Conservation (phyloP, 2,113 vertebrate species). For the Tretioscincus oriximinensis region DNA sequence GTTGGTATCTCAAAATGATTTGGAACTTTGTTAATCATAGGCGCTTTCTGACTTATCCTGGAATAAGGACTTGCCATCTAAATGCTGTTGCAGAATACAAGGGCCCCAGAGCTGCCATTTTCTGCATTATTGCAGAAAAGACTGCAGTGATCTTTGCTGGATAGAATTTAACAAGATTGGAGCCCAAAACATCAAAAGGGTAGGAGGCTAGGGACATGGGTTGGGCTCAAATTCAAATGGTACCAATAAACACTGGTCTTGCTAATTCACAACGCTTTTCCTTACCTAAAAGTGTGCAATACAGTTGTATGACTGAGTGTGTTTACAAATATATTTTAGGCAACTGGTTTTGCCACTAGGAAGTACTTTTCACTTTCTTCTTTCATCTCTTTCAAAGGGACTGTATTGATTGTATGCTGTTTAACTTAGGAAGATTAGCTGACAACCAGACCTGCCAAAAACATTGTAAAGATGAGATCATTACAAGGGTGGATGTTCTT, state of each 20-base stretch:
- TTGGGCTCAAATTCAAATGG: no score
- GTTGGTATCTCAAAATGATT: neutral
- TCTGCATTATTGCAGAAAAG: no score
- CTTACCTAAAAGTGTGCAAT: neutral
- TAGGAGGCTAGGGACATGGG: no score
- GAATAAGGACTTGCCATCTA: no score
- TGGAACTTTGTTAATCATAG: no score
- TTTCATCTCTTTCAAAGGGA: conserved; percentile 75
- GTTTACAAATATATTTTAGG: neutral
- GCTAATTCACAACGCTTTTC: neutral
- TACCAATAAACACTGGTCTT: neutral
- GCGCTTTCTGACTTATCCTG: no score
- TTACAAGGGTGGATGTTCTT: conserved; percentile 83
- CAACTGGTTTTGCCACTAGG: neutral
- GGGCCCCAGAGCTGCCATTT: no score
- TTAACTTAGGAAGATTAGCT: conserved; percentile 82
- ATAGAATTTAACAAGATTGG: no score
- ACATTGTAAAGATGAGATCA: conserved; percentile 90
- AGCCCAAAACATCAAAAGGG: no score
- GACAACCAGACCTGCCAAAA: conserved; percentile 95
- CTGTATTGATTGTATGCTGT: conserved; percentile 91
- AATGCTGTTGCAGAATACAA: no score
- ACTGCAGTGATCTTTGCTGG: no score
- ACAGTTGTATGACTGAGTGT: neutral
- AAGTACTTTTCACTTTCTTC: neutral